phyloP scores from a whole-genome alignment of 1,140 invertebrate genomes.

The Triops cancriformis region DNA sequence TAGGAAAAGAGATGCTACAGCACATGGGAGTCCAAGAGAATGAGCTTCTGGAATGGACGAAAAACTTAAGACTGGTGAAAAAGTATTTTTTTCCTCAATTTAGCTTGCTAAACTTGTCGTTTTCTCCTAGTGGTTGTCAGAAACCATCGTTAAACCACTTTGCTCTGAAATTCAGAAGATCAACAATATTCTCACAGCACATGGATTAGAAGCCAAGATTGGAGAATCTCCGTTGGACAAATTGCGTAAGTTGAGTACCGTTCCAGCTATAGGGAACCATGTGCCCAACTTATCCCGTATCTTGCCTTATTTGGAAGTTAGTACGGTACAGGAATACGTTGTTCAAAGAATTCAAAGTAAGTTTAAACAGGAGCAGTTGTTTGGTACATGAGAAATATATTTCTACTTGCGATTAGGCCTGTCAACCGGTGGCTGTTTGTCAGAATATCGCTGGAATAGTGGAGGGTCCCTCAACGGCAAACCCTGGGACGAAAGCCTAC shows the following conservation, averaged over 20 bases:
- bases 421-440: constrained; percentile 66
- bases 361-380: constrained; percentile 4
- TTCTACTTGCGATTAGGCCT: constrained; percentile 45
- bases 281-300: constrained; percentile 59
- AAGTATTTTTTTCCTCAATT: not conserved
- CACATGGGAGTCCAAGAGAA: not conserved
- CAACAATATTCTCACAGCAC: constrained; percentile 53
- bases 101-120: not conserved
- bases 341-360: constrained; percentile 58
- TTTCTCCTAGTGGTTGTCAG: constrained; percentile 58
- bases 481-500: constrained; percentile 66
- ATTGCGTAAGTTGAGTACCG: constrained; percentile 46
- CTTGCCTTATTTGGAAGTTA: constrained; percentile 67
- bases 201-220: constrained; percentile 61
- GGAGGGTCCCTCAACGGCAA: constrained; percentile 57
- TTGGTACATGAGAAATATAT: not conserved
- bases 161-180: constrained; percentile 59
- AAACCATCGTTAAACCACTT: constrained; percentile 61
- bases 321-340: constrained; percentile 72
- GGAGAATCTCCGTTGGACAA: constrained; percentile 52
- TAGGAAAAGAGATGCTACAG: not conserved
- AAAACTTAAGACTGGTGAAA: constrained; percentile 15
- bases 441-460: constrained; percentile 69
- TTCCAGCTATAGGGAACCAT: constrained; percentile 50
- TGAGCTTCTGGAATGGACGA: constrained; percentile 5